Conservation (phyloP, 2,888 invertebrate species). For the Branchipolynoe longqiensis region DNA sequence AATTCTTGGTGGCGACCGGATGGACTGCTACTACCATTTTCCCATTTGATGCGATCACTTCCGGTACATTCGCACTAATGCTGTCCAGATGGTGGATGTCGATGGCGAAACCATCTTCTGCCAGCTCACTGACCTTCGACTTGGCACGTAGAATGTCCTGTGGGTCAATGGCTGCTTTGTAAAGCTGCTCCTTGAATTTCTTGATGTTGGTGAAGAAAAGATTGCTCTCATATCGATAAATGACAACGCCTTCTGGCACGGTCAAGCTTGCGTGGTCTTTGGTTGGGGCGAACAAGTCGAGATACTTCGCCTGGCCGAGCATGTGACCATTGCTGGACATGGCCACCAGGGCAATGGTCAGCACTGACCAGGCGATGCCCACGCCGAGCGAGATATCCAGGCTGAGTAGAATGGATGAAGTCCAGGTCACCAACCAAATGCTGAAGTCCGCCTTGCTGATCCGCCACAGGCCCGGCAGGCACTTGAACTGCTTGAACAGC, state of each 20-base stretch:
- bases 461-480: slow-evolving; percentile 87
- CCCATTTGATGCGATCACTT: background rate
- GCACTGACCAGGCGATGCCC: slow-evolving; percentile 74
- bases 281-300: slow-evolving; percentile 17
- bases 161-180: slow-evolving; percentile 76
- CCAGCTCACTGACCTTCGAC: background rate
- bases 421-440: slow-evolving; percentile 78
- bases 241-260: slow-evolving; percentile 70
- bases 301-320: slow-evolving; percentile 71
- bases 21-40: background rate
- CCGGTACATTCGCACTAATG: background rate
- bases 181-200: slow-evolving; percentile 77
- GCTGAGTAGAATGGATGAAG: slow-evolving; percentile 76
- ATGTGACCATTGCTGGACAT: slow-evolving; percentile 75
- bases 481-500: slow-evolving; percentile 86
- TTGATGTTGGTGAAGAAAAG: slow-evolving; percentile 80
- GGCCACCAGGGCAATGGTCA: slow-evolving; percentile 77
- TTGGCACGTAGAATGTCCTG: background rate
- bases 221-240: slow-evolving; percentile 78
- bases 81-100: background rate
- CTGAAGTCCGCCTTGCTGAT: slow-evolving; percentile 90
- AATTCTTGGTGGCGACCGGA: background rate
- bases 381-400: slow-evolving; percentile 78
- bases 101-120: background rate
- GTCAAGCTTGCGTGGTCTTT: background rate